A percentile compares a stretch with the other conserved stretches of the same genome.
These are phyloP conservation scores for Drosophila merina DNA, from an alignment of 2,888 invertebrate species.

Conservation along the genomic window DNA sequence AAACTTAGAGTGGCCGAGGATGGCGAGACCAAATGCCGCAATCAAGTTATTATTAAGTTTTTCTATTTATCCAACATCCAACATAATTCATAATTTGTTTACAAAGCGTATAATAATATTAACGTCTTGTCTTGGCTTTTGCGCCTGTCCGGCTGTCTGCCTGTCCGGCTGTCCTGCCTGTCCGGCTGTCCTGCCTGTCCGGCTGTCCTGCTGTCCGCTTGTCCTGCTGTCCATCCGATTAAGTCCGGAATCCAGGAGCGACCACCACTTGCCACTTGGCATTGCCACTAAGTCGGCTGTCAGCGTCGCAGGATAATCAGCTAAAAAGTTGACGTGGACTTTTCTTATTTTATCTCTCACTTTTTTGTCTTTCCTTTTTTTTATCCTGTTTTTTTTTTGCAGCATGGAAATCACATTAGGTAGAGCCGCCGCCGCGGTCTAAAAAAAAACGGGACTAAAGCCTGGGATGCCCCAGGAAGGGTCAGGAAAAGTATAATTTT, in stretches of 20 bases:
- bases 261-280: constrained; percentile 8
- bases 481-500: constrained; percentile 5
- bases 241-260: constrained; percentile 6
- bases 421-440: neutral
- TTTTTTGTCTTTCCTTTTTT: constrained; percentile 9
- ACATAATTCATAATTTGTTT: constrained; percentile 78
- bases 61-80: constrained; percentile 79
- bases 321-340: constrained; percentile 50
- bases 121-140: constrained; percentile 65
- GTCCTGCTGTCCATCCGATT: constrained; percentile 1
- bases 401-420: constrained; percentile 24
- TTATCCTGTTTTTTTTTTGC: constrained; percentile 1
- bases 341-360: constrained; percentile 21
- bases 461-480: neutral
- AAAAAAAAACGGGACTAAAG: neutral
- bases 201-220: neutral
- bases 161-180: neutral
- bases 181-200: neutral
- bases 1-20: neutral
- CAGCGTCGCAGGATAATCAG: constrained; percentile 70
- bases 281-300: constrained; percentile 49
- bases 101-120: constrained; percentile 78
- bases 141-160: constrained; percentile 9
- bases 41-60: constrained; percentile 79
- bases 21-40: constrained; percentile 71